Evolutionary conservation across 2,113 vertebrate species (phyloP).

Genomic region (Triplophysa siluroides): DNA sequence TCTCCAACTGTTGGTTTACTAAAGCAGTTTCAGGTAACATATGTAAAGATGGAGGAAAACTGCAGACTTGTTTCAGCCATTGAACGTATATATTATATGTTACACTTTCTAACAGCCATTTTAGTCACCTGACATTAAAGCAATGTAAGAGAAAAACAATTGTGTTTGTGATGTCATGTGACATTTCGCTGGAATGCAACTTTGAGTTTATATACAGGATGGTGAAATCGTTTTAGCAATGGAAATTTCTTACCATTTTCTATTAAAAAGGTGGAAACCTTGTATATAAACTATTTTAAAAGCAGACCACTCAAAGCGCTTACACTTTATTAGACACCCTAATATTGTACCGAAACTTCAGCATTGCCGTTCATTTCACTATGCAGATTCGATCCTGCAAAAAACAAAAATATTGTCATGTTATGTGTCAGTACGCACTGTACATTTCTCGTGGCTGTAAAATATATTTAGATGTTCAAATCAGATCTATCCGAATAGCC

Average conservation of each 20-base stretch:
- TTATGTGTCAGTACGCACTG: background rate
- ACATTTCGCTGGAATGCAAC: background rate
- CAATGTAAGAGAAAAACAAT: background rate
- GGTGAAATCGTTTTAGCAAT: no score
- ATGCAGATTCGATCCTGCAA: background rate
- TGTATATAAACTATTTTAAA: background rate
- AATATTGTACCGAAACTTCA: background rate
- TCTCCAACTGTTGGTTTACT: background rate
- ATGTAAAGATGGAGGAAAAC: background rate
- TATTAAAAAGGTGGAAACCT: no score
- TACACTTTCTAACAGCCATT: background rate
- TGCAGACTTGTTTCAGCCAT: background rate
- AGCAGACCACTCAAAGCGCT: background rate
- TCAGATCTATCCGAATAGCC: background rate
- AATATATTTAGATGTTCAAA: background rate
- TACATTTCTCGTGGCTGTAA: background rate
- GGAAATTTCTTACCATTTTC: no score
- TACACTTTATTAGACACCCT: background rate
- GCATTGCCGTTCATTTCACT: background rate
- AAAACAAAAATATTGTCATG: background rate
- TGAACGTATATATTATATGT: background rate
- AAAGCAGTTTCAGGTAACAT: background rate
- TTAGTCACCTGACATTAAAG: slow-evolving; percentile 21
- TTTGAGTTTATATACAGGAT: no score
- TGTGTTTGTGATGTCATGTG: background rate